A percentile compares a stretch with the other conserved stretches of the same genome.
phyloP scores from a whole-genome alignment of 2,797 vertebrate genomes.

The Neopelma chrysocephalum region DNA sequence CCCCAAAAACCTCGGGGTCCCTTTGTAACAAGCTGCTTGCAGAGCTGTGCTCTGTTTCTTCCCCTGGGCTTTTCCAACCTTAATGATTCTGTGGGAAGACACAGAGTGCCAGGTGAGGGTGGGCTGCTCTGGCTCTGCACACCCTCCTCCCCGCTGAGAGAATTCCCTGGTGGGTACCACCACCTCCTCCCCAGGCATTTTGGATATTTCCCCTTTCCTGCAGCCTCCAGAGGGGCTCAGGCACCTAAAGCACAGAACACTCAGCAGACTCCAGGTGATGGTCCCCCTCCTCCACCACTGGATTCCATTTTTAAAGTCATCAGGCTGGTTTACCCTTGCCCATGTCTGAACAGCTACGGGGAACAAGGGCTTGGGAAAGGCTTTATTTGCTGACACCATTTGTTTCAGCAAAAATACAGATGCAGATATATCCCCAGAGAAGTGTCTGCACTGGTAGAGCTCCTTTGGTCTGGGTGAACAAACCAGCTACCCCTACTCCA shows the following conservation, averaged over 20 bases:
- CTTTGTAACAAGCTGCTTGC: not conserved
- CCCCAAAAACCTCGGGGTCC: not conserved
- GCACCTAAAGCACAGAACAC: not conserved
- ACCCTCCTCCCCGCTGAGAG: not conserved
- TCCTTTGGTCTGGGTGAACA: slow-evolving; percentile 49
- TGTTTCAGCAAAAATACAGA: slow-evolving; percentile 54
- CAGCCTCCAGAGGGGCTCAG: not conserved
- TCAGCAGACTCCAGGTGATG: not conserved
- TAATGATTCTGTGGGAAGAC: not conserved
- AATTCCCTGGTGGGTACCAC: not conserved
- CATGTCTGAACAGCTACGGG: not conserved
- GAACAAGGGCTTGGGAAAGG: slow-evolving; percentile 40
- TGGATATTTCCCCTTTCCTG: not conserved
- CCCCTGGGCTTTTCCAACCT: not conserved
- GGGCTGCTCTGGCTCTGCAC: not conserved
- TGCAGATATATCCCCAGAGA: slow-evolving; percentile 51
- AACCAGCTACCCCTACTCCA: slow-evolving; percentile 17
- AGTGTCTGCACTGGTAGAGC: slow-evolving; percentile 15
- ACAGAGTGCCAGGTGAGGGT: not conserved
- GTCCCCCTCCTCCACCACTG: not conserved
- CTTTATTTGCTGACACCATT: slow-evolving; percentile 56
- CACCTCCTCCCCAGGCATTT: not conserved
- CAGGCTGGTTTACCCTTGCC: not conserved
- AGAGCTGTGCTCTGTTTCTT: not conserved
- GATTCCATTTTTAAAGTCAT: not conserved